These are phyloP conservation scores for Diachasma alloeum DNA, from an alignment of 1,140 invertebrate species.

Conservation along the genomic window DNA sequence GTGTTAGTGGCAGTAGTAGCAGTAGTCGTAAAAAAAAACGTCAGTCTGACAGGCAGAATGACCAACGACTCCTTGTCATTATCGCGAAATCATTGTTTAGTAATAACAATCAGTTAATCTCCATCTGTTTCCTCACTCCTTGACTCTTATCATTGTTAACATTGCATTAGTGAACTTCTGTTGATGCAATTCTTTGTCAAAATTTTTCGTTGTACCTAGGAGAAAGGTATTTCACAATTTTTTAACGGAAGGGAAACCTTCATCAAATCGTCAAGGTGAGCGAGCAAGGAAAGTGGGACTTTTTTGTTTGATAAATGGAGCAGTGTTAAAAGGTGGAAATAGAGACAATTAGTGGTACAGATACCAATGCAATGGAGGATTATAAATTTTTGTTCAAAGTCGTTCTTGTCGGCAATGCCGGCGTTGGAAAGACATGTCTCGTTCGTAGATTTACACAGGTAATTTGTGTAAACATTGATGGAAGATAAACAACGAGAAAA, in stretches of 20 bases:
- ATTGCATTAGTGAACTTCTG: not conserved
- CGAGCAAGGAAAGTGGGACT: slow-evolving; percentile 35
- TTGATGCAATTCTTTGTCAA: not conserved
- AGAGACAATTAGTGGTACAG: not conserved
- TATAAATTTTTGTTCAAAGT: slow-evolving; percentile 99
- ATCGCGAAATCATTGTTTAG: not conserved
- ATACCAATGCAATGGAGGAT: slow-evolving; percentile 83
- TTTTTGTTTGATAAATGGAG: slow-evolving; percentile 19
- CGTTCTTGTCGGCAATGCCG: slow-evolving; percentile 93
- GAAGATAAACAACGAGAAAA: slow-evolving; percentile 16
- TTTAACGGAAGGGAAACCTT: slow-evolving; percentile 4
- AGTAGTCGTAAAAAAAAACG: too few species aligned
- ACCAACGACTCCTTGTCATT: not conserved
- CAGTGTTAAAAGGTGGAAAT: not conserved
- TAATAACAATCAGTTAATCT: not conserved
- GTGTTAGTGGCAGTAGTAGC: too few species aligned
- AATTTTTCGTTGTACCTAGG: not conserved
- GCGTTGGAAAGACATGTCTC: slow-evolving; percentile 94
- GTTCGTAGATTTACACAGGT: slow-evolving; percentile 89
- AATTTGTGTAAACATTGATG: slow-evolving; percentile 25
- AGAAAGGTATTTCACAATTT: slow-evolving; percentile 23
- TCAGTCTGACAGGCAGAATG: not conserved
- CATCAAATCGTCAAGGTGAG: slow-evolving; percentile 42
- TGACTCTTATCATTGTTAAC: not conserved
- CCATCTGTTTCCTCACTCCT: not conserved